phyloP scores from a whole-genome alignment of 2,113 vertebrate species.

The Leucosticte australis region DNA sequence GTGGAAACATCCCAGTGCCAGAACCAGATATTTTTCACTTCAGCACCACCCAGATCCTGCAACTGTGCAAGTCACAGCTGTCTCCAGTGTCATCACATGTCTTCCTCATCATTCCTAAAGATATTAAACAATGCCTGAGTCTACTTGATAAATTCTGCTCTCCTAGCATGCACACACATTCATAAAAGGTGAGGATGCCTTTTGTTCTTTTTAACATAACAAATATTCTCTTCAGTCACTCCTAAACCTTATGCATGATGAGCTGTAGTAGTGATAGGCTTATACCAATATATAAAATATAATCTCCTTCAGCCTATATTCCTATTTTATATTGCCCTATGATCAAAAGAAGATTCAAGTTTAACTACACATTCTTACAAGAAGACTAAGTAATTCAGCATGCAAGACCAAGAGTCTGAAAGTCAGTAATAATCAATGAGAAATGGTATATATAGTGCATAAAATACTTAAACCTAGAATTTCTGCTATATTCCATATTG shows the following conservation, averaged over 20 bases:
- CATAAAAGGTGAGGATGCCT: background rate
- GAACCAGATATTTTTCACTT: background rate
- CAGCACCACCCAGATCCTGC: background rate
- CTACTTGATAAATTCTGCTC: background rate
- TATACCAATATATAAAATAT: background rate
- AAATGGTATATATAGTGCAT: rapidly evolving
- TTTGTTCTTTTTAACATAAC: background rate
- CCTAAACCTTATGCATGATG: background rate
- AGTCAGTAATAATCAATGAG: background rate
- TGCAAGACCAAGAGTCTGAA: background rate
- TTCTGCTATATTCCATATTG: background rate
- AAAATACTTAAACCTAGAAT: background rate
- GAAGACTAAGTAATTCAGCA: background rate
- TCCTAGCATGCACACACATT: background rate
- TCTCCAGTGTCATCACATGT: background rate
- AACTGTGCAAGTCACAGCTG: background rate
- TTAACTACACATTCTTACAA: background rate
- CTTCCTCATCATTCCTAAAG: background rate
- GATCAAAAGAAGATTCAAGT: background rate
- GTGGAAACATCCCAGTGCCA: background rate
- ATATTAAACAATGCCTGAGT: background rate
- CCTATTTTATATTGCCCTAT: background rate
- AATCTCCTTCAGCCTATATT: background rate
- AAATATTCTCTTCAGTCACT: background rate
- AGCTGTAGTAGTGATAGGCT: rapidly evolving